Evolutionary conservation across 2,888 invertebrate genomes (phyloP).

Genomic region (Chirona hameri): DNA sequence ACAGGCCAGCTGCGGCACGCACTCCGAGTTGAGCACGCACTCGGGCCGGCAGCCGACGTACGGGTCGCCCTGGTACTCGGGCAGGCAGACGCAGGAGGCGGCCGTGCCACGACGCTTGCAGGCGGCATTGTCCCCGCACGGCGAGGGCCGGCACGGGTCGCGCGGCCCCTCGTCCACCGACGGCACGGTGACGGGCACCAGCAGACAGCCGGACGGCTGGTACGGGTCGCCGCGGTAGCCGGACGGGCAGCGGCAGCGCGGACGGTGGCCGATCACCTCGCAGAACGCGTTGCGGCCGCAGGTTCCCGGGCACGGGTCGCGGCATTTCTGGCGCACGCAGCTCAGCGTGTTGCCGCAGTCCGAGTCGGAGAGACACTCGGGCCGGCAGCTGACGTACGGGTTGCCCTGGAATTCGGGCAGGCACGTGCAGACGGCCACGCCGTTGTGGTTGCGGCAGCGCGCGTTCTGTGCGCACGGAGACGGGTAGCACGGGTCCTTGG

Average conservation of each 20-base stretch:
- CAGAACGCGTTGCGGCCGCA: slow-evolving; percentile 68
- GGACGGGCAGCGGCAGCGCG: slow-evolving; percentile 43
- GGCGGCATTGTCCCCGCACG: slow-evolving; percentile 78
- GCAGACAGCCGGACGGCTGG: slow-evolving; percentile 45
- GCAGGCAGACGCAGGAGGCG: slow-evolving; percentile 68
- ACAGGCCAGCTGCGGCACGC: slow-evolving; percentile 67
- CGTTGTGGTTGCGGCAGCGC: slow-evolving; percentile 60
- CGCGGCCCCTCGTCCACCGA: slow-evolving; percentile 52
- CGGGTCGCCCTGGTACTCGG: slow-evolving; percentile 73
- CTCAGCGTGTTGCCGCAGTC: slow-evolving; percentile 42
- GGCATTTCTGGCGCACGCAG: slow-evolving; percentile 41
- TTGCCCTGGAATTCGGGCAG: slow-evolving; percentile 65
- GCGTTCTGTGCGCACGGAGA: slow-evolving; percentile 64
- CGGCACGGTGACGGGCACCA: slow-evolving; percentile 61
- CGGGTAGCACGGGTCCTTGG: slow-evolving; percentile 29
- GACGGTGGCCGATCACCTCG: slow-evolving; percentile 41
- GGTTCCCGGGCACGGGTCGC: slow-evolving; percentile 70
- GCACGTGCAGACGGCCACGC: slow-evolving; percentile 34
- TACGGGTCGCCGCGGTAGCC: slow-evolving; percentile 48
- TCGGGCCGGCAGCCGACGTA: slow-evolving; percentile 58
- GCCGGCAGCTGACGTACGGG: slow-evolving; percentile 51
- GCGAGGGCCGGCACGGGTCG: slow-evolving; percentile 69
- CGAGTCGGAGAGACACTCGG: slow-evolving; percentile 40
- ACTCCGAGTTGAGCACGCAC: slow-evolving; percentile 71
- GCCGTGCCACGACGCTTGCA: slow-evolving; percentile 58